A percentile compares a stretch with the other conserved stretches of the same genome.
Conservation (phyloP, 2,113 vertebrate genomes). For the Motacilla alba region DNA sequence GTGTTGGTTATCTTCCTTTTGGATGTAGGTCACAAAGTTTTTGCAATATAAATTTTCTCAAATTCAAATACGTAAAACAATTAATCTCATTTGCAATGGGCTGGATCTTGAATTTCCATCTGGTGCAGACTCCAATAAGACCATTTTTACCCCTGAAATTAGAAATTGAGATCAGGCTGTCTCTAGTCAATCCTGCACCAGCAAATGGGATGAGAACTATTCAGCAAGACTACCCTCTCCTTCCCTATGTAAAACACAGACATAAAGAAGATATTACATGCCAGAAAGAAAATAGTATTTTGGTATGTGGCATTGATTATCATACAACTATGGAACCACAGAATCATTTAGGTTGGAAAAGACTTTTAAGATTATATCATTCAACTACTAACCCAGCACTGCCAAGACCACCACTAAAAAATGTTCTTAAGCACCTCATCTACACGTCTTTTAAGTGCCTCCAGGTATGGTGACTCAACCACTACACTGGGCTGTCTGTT, state of each 20-base stretch:
- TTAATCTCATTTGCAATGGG: not conserved
- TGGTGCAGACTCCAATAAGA: not conserved
- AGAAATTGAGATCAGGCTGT: slow-evolving; percentile 1
- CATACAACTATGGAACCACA: not conserved
- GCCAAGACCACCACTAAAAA: not conserved
- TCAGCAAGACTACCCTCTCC: not conserved
- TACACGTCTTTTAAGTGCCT: not conserved
- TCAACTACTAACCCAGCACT: not conserved
- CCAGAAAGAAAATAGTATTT: not conserved
- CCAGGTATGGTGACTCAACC: too few relatives aligned
- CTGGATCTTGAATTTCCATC: not conserved
- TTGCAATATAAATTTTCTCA: not conserved
- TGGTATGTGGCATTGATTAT: not conserved
- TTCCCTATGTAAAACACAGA: not conserved
- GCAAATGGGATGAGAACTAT: not conserved
- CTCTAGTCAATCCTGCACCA: not conserved
- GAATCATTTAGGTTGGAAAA: not conserved
- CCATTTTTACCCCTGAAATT: not conserved
- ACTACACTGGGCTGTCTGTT: not conserved
- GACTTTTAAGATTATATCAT: not conserved
- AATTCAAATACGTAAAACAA: not conserved
- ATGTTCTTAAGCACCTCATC: not conserved
- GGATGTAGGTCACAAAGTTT: not conserved
- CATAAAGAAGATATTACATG: not conserved
- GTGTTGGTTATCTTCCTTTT: not conserved